Evolutionary conservation across 2,113 vertebrate species (phyloP).

Genomic region (Scopus umbretta): DNA sequence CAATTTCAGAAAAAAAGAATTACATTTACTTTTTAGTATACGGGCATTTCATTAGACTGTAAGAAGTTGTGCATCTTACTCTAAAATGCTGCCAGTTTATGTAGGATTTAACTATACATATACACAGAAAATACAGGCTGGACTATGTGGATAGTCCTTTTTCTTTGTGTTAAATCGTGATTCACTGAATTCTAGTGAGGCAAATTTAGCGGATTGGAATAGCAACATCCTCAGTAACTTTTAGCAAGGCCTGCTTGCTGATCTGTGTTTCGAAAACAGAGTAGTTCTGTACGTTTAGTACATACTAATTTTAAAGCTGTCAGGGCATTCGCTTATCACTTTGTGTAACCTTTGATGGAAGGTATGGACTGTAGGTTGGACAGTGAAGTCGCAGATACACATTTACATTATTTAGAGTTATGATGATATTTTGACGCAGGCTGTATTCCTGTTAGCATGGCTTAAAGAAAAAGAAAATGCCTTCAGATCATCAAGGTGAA

Average conservation of each 20-base stretch:
- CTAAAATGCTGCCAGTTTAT: neutral
- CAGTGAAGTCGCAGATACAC: neutral
- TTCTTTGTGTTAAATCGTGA: neutral
- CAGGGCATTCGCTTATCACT: neutral
- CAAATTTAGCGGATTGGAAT: neutral
- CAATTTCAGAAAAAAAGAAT: conserved; percentile 28
- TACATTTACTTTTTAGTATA: conserved; percentile 18
- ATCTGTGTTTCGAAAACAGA: neutral
- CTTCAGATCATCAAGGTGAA: neutral
- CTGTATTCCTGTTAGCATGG: neutral
- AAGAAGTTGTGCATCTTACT: neutral
- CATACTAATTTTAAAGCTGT: neutral
- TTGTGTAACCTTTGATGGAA: neutral
- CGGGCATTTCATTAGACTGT: conserved; percentile 23
- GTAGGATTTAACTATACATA: neutral
- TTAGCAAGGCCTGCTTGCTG: neutral
- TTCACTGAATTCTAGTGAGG: neutral
- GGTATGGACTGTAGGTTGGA: neutral
- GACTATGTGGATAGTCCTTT: neutral
- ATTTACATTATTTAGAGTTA: neutral
- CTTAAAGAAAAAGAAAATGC: neutral
- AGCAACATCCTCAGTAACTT: neutral
- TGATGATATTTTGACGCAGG: neutral
- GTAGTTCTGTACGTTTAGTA: neutral
- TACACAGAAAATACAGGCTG: neutral